Conservation (phyloP, 2,113 vertebrate genomes). For the Atrichornis clamosus region DNA sequence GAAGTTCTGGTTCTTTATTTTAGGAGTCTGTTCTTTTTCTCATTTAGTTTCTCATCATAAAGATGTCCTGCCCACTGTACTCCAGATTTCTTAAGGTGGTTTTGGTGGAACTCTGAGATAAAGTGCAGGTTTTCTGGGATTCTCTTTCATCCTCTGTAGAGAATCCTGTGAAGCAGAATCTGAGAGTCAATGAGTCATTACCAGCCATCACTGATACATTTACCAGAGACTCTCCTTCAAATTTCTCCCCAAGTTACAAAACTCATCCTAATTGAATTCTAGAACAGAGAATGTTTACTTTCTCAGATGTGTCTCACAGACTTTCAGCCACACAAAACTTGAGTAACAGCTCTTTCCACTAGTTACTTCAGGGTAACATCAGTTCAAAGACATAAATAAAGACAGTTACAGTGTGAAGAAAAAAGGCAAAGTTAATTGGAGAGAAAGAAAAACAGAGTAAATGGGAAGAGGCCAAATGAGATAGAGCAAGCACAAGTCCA, state of each 20-base stretch:
- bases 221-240: background rate
- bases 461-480: background rate
- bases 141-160: background rate
- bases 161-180: background rate
- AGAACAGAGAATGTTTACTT: background rate
- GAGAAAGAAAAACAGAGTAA: slow-evolving; percentile 17
- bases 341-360: background rate
- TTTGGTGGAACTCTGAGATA: background rate
- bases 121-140: background rate
- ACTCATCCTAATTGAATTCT: background rate
- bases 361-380: background rate
- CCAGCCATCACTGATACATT: background rate
- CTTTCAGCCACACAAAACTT: background rate
- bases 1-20: background rate
- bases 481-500: background rate
- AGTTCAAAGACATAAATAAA: background rate
- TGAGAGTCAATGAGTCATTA: background rate
- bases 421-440: background rate
- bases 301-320: background rate
- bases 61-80: background rate
- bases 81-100: background rate
- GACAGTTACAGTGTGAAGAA: background rate
- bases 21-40: background rate
- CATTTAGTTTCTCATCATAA: background rate
- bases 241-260: background rate